Base-by-base conservation (phyloP, 2,888 invertebrate genomes). In the Scaptomyza caliginosa region DNA sequence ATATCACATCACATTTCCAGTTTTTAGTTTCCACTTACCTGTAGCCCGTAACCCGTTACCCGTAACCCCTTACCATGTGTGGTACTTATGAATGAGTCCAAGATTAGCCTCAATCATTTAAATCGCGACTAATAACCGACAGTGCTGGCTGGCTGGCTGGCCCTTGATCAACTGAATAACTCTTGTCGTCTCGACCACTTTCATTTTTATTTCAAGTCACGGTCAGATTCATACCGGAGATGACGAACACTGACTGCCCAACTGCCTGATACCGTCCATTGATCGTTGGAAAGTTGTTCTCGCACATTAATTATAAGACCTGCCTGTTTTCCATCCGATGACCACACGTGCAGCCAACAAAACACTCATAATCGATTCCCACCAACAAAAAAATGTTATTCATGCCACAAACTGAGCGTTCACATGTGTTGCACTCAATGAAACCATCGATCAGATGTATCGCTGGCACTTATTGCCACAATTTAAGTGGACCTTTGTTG, bases 181-280 rank as follows among this genome's bases (percentile, higher is more conserved):
- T 32, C 13, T 34, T 8, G 64, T 59, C 54, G 13, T 54, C 49
- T 56, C 66, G 57, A 58, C 68, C 86, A 87, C 89, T 87, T 87
- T 87, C 89, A 88, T 88, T 88, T 88, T 88, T 85, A 76, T 76
- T 86, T 72, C 76, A 52, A 77, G 75, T 82, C 79, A 85, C 72
- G 83, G 83, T 64, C 79, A 68, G 43, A 23, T 42, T 45, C 46
- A 40, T 45, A 45, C 64, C 54, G 51, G 43, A 57, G 56, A 51
- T 60, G 72, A 72, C 49, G 57, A 51, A 50, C 64, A 45, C 58
- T 49, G 38, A 45, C 55, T 49, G 62, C 5, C n/a, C n/a, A n/a
- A n/a, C 34, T 34, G 34, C 62, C 42, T 46, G n/a, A n/a, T n/a
- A n/a, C n/a, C 71, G 71, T 71, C 71, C 71, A 71, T 67, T 67